Base-by-base conservation (phyloP, 2,113 vertebrate species). In the Leptosomus discolor region DNA sequence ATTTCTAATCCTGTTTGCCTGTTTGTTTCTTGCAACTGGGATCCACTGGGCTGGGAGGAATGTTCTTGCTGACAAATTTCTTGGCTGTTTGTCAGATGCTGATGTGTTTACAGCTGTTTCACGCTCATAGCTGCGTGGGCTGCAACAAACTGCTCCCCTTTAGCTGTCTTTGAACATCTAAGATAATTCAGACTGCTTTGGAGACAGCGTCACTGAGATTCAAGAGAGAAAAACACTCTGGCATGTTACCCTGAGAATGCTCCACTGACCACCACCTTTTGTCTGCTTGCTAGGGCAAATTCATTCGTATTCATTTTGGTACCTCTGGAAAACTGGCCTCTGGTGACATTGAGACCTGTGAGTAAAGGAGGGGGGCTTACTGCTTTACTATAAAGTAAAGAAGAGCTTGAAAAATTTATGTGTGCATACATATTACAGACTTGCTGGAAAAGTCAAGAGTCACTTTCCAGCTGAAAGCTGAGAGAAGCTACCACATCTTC, bases 401-500 rank as follows among this genome's bases (percentile, higher is more conserved):
- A 46, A 16, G 54, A 14, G 43, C 22, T 11, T 77, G 78, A 79
- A 73, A 89, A 79, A 79, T 48, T 15, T 57, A 13, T 34, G 8
- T 23, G 8, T 61, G 17, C 8, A 51, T 79, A 16, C 64, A 12
- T 77, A 3, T 96, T 96, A 23, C 82, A 98, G 99, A 99, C 97
- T 98, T 99, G 88, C 95, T 99, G 92, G 99, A 99, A 84, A 99
- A 99, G 85, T 99, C 99, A 19, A 98, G 99, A 91, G 99, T 99
- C 50, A 99, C 98, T 39, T 99, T 98, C 92, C 99, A 99, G 98
- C 98, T 99, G 41, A 99, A 98, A 95, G 98, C 99, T 96, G 99
- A 99, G 97, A 98, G 99, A 89, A 99, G 99, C 91, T 99, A 99
- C 58, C 99, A 99, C 91, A 99, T 99, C 96, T 99, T 99, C 97